phyloP scores from a whole-genome alignment of 2,113 vertebrate species.

The Esox niger region DNA sequence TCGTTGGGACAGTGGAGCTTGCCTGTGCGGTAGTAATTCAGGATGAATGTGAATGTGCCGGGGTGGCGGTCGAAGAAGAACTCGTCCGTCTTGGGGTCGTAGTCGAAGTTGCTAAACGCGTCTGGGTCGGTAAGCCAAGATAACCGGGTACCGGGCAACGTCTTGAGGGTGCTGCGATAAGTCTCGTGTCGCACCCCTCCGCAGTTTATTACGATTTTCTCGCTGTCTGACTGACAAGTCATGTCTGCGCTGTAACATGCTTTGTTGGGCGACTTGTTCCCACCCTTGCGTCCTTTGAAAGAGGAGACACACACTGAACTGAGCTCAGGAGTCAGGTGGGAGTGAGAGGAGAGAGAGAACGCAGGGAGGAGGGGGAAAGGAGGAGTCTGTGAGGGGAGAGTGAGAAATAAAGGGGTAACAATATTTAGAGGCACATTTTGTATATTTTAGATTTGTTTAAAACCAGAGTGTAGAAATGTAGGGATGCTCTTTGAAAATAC shows the following conservation, averaged over 20 bases:
- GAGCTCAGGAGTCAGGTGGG: conserved; percentile 74
- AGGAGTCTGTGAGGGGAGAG: conserved; percentile 8
- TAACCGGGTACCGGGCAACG: conserved; percentile 91
- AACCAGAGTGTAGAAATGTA: neutral
- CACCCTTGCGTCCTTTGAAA: conserved; percentile 89
- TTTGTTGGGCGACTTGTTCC: conserved; percentile 92
- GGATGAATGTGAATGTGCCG: conserved; percentile 93
- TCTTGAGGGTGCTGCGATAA: conserved; percentile 94
- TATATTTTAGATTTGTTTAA: neutral
- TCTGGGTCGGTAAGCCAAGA: conserved; percentile 95
- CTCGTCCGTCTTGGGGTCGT: conserved; percentile 85
- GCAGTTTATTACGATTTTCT: conserved; percentile 98
- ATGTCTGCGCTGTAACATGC: conserved; percentile 98
- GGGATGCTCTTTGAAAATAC: too few species aligned
- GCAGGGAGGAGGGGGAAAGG: conserved; percentile 20
- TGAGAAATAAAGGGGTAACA: neutral
- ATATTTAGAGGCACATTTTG: neutral
- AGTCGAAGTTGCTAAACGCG: conserved; percentile 86
- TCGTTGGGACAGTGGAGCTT: conserved; percentile 97
- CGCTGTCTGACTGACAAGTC: conserved; percentile 96
- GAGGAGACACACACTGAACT: conserved; percentile 90
- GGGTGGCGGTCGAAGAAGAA: conserved; percentile 98
- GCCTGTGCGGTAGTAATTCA: conserved; percentile 97
- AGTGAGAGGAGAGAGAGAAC: conserved; percentile 38
- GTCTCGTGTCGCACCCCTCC: conserved; percentile 97